Base-by-base conservation (phyloP, 2,113 vertebrate genomes). In the Excalfactoria chinensis region DNA sequence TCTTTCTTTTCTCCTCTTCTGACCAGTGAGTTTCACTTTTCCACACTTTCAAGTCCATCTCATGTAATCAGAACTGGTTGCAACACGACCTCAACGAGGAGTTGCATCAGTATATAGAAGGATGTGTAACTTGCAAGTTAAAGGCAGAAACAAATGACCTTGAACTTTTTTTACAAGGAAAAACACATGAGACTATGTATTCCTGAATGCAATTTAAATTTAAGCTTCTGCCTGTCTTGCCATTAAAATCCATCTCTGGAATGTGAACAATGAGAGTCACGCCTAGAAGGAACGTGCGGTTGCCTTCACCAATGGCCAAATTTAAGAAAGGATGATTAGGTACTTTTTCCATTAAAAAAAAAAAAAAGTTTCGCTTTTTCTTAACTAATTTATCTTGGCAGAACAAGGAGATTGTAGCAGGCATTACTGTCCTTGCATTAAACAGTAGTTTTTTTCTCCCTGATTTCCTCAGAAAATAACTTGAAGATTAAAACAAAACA, bases 1-100 rank as follows among this genome's bases (percentile, higher is more conserved):
- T 7, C 3, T 25, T 1, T 53, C 48, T 28, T 0, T 1, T 0
- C 0, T 3, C 4, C 4, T 23, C 12, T n/a, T n/a, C 20, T 12
- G 32, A 30, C 34, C 8, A 46, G 4, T 21, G 7, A 46, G 48
- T 68, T 79, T 75, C 34, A 44, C 3, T 1, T 3, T 79, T 85
- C 55, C 49, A 9, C 55, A 49, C 32, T 93, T 87, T 81, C 56
- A 84, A 32, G 78, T 81, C 11, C 23, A 67, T 21, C 19, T 59
- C 18, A 71, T 56, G 71, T 56, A 59, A 68, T 78, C 71, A 75
- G 68, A 78, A 90, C 32, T 63, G 16, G 12, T 4, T 81, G 41
- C 18, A 77, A 84, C 6, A 67, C 10, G 40, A 5, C 1, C 7
- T 9, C n/a, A 48, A 48, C 58, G 79, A 75, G 17, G 2, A 62